Evolutionary conservation across 1,140 invertebrate species (phyloP).

Genomic region (Atta cephalotes): DNA sequence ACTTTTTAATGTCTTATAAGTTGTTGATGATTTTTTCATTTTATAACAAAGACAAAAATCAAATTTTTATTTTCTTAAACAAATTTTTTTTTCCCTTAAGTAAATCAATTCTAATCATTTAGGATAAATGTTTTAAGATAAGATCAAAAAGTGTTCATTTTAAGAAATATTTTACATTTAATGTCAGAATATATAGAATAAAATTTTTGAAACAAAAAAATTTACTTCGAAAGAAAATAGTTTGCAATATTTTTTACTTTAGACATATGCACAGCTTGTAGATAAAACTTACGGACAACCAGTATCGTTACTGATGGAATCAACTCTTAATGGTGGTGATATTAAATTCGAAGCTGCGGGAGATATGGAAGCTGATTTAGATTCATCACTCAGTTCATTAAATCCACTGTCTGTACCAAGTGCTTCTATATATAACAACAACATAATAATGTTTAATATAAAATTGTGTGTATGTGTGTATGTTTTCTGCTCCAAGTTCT

Average conservation of each 20-base stretch:
- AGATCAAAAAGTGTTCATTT: background rate
- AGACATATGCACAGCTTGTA: background rate
- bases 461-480: background rate
- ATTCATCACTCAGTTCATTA: slow-evolving; percentile 81
- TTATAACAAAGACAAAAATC: no score
- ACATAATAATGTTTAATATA: background rate
- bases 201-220: background rate
- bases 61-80: no score
- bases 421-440: slow-evolving; percentile 76
- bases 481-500: no score
- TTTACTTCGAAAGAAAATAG: background rate
- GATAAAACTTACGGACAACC: slow-evolving; percentile 81
- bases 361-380: slow-evolving; percentile 81
- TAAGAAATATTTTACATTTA: background rate
- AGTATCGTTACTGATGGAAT: slow-evolving; percentile 83
- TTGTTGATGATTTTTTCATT: no score
- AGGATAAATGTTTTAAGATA: background rate
- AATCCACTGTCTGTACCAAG: slow-evolving; percentile 82
- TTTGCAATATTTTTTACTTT: background rate
- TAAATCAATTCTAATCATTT: background rate
- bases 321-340: slow-evolving; percentile 78
- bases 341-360: slow-evolving; percentile 79
- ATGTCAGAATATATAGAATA: background rate
- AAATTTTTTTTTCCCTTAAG: background rate
- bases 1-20: no score